Evolutionary conservation across 1,140 invertebrate genomes (phyloP).

Genomic region (Coenobita brevimanus): DNA sequence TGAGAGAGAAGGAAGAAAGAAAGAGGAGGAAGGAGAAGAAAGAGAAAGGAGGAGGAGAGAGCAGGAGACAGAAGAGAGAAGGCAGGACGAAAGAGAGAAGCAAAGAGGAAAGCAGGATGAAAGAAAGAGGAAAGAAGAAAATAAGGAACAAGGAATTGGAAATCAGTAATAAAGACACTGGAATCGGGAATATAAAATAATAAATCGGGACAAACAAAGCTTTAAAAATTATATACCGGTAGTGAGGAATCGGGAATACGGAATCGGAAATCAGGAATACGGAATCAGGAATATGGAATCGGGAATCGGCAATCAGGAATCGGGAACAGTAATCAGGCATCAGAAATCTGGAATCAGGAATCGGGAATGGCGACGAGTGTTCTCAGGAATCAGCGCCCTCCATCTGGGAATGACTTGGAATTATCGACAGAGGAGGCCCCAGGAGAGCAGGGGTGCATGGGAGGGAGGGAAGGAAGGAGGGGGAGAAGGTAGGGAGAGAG

Average conservation of each 20-base stretch:
- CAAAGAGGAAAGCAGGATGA: not conserved
- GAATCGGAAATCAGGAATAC: not conserved
- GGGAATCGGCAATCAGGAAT: slow-evolving; percentile 33
- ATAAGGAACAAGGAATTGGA: not conserved
- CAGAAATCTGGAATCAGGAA: not conserved
- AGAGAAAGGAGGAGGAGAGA: not conserved
- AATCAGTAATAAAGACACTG: no score
- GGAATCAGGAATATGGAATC: slow-evolving; percentile 35
- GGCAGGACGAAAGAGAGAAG: not conserved
- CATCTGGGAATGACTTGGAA: slow-evolving; percentile 63
- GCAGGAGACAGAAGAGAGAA: not conserved
- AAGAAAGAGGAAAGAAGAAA: not conserved
- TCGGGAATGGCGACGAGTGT: slow-evolving; percentile 56
- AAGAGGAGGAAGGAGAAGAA: not conserved
- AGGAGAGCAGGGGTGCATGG: slow-evolving; percentile 19
- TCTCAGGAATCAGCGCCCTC: slow-evolving; percentile 52
- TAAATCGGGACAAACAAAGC: not conserved
- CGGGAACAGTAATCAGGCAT: no score
- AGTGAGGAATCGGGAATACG: not conserved
- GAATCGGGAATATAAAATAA: no score
- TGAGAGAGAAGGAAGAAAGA: not conserved
- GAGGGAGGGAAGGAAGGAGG: not conserved
- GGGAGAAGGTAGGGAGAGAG: not conserved
- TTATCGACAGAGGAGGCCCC: slow-evolving; percentile 59
- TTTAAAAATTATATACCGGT: not conserved